These are phyloP conservation scores for Papilio gigon DNA, from an alignment of 2,888 invertebrate species.

Conservation along the genomic window DNA sequence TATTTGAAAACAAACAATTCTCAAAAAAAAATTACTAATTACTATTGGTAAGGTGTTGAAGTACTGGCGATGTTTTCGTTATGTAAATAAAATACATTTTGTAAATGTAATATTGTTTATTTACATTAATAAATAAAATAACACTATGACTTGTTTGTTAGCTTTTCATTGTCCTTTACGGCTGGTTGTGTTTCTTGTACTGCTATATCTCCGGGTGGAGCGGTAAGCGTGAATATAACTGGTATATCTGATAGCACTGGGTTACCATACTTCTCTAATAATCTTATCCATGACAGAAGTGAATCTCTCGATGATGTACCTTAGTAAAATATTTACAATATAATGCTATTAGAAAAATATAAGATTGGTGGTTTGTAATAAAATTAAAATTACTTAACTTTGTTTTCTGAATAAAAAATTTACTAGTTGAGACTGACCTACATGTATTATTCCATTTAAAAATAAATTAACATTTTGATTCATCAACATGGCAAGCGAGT, in stretches of 20 bases:
- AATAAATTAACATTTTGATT: no score
- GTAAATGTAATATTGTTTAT: conserved; percentile 29
- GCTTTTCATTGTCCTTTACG: conserved; percentile 50
- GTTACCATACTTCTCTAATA: conserved; percentile 89
- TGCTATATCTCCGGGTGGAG: conserved; percentile 79
- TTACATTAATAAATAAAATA: conserved; percentile 32
- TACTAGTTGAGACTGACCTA: no score
- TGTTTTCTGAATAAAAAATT: no score
- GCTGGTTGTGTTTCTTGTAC: conserved; percentile 65
- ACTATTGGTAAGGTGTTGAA: no score
- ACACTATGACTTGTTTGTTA: conserved; percentile 23
- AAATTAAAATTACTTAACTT: no score
- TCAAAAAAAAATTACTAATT: no score
- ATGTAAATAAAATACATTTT: conserved; percentile 34
- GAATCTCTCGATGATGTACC: conserved; percentile 96
- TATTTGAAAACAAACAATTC: no score
- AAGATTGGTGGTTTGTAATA: no score
- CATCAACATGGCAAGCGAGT: no score
- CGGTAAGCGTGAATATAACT: conserved; percentile 91
- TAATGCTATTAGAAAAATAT: no score
- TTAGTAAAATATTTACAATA: no score
- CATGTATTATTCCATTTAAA: no score
- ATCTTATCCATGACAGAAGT: conserved; percentile 94
- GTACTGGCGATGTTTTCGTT: not conserved
- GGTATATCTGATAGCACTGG: conserved; percentile 88